Conservation (phyloP, 2,888 invertebrate genomes). For the Campopleginae sp. region DNA sequence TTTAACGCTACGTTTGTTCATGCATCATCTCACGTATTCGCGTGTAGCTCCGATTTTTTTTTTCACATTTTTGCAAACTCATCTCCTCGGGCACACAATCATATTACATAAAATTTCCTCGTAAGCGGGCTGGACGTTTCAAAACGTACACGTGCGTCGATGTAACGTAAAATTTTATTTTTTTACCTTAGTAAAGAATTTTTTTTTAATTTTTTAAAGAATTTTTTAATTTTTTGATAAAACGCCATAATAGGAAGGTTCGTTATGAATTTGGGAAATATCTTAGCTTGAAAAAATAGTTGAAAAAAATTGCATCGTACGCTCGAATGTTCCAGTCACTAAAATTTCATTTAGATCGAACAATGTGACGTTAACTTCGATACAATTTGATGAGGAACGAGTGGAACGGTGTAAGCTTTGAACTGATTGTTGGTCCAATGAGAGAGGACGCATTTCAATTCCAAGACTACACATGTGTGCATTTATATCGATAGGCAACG, state of each 20-base stretch:
- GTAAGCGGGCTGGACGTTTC: not conserved
- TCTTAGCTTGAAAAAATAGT: too few species aligned
- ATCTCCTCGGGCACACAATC: not conserved
- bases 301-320: too few species aligned
- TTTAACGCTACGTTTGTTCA: not conserved
- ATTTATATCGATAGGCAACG: not conserved
- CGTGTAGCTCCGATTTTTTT: conserved; percentile 20
- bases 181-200: not conserved
- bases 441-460: conserved; percentile 37
- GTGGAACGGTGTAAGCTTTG: not conserved
- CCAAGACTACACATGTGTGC: conserved; percentile 10
- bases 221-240: too few species aligned
- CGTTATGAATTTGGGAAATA: too few species aligned
- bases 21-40: not conserved
- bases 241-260: too few species aligned
- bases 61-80: not conserved
- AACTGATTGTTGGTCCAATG: not conserved
- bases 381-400: not conserved
- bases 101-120: not conserved
- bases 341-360: not conserved
- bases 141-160: not conserved
- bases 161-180: not conserved
- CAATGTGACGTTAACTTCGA: not conserved
- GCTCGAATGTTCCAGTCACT: too few species aligned
- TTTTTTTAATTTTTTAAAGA: not conserved